phyloP scores from a whole-genome alignment of 1,140 invertebrate species.

The Conus betulinus region DNA sequence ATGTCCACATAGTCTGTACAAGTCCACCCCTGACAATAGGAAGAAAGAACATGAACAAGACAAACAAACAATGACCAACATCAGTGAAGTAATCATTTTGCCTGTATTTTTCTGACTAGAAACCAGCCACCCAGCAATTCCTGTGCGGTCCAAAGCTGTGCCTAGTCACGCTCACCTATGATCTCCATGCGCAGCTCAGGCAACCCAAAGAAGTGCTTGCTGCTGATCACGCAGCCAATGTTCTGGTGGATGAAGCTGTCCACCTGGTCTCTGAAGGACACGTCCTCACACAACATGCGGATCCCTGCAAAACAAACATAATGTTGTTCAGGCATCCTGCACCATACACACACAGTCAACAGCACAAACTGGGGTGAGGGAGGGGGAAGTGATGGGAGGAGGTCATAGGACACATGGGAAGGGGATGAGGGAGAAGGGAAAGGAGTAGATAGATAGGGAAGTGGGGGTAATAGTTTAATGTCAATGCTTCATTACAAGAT shows the following conservation, averaged over 20 bases:
- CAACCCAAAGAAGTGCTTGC: conserved; percentile 79
- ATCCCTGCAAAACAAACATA: conserved; percentile 55
- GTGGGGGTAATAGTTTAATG: background rate
- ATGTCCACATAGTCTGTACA: no score
- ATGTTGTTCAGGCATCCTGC: background rate
- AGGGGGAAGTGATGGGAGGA: no score
- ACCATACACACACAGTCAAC: background rate
- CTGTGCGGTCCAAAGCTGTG: no score
- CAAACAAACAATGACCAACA: no score
- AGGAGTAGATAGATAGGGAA: background rate
- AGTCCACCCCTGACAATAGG: no score
- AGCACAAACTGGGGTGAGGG: background rate
- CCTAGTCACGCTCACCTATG: conserved; percentile 57
- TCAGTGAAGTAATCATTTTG: no score
- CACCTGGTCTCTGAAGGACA: conserved; percentile 80
- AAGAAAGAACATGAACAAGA: no score
- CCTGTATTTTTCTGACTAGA: no score
- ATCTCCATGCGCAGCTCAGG: conserved; percentile 80
- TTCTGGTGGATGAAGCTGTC: conserved; percentile 85
- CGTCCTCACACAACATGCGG: conserved; percentile 73
- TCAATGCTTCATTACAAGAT: no score
- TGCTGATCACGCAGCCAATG: conserved; percentile 80
- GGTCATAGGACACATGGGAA: background rate
- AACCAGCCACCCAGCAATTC: no score
- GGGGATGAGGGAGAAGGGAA: background rate